Evolutionary conservation across 2,797 vertebrate species (phyloP), one percentile per base, ranked within the genome.

Genomic region (Naso thynnoides): DNA sequence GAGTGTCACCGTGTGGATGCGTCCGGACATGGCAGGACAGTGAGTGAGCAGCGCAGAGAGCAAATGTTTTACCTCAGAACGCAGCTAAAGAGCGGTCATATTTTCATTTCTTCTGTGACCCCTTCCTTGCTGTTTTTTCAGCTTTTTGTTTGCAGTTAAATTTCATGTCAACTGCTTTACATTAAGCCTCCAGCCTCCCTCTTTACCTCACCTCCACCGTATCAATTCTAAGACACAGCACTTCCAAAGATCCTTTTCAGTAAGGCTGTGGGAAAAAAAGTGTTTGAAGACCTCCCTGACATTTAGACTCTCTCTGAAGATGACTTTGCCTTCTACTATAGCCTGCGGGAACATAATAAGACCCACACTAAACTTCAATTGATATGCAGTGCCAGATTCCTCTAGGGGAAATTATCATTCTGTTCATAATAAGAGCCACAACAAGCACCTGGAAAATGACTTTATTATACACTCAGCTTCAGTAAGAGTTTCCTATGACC

Each of bases 271-370:
- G 82, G 79, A 87, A 68, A 84, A 86, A 89, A 87, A 86, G 70
- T 86, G 91, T 92, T 94, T 93, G 89, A 93, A 93, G 91, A 93
- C 93, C 92, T 92, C 91, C 89, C 91, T 93, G 92, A 92, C 93
- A 94, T 92, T 93, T 93, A 92, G 90, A 91, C 88, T 90, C 87
- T 88, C 92, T 93, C 89, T 93, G 92, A 92, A 93, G 92, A 93
- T 93, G 92, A 94, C 93, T 94, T 94, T 93, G 92, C 91, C 91
- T 91, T 92, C 91, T 87, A 93, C 93, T 90, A 82, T 91, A 87
- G 93, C 93, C 93, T 92, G 91, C 90, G 92, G 92, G 90, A 93
- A 93, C 89, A 88, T 90, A 90, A 92, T 92, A 93, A 92, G 89
- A 90, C 91, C 91, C 92, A 90, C 92, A 89, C 91, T 91, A 89